phyloP scores from a whole-genome alignment of 2,797 vertebrate genomes.

The Enteromius afrohamiltoni region DNA sequence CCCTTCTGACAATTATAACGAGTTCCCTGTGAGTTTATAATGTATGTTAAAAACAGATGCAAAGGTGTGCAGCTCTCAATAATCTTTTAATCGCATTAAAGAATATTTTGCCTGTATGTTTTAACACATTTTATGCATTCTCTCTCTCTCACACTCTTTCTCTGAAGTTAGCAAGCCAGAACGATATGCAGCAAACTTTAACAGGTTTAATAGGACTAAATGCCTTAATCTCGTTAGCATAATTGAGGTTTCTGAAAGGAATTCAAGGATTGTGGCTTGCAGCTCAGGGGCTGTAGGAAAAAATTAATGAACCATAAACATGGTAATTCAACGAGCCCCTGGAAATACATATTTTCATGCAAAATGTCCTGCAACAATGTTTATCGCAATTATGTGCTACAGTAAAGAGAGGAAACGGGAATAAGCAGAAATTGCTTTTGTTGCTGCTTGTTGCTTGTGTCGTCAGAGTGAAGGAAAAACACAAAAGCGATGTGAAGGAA shows the following conservation, averaged over 20 bases:
- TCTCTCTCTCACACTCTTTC: not conserved
- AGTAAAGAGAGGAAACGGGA: constrained; percentile 12
- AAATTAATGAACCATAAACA: constrained; percentile 53
- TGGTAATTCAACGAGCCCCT: constrained; percentile 42
- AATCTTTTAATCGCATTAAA: constrained; percentile 58
- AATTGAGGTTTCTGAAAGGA: constrained; percentile 51
- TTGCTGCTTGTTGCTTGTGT: constrained; percentile 14
- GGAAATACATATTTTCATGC: constrained; percentile 45
- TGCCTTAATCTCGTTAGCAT: constrained; percentile 57
- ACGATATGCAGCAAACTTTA: constrained; percentile 48
- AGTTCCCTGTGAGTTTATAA: constrained; percentile 8
- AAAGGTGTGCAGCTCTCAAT: constrained; percentile 28
- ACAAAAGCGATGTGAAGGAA: not conserved
- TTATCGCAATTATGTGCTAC: constrained; percentile 27
- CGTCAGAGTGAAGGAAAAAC: constrained; percentile 18
- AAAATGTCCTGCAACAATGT: constrained; percentile 27
- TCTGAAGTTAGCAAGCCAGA: constrained; percentile 18
- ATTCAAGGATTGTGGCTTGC: constrained; percentile 25
- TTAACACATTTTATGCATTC: not conserved
- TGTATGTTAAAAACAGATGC: constrained; percentile 27
- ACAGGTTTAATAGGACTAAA: constrained; percentile 43
- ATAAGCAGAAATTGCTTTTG: constrained; percentile 31
- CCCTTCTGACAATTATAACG: constrained; percentile 13
- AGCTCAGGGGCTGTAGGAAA: constrained; percentile 42
- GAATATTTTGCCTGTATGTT: constrained; percentile 30